These are phyloP conservation scores for Procambarus clarkii DNA, from an alignment of 1,140 invertebrate species.

Conservation along the genomic window DNA sequence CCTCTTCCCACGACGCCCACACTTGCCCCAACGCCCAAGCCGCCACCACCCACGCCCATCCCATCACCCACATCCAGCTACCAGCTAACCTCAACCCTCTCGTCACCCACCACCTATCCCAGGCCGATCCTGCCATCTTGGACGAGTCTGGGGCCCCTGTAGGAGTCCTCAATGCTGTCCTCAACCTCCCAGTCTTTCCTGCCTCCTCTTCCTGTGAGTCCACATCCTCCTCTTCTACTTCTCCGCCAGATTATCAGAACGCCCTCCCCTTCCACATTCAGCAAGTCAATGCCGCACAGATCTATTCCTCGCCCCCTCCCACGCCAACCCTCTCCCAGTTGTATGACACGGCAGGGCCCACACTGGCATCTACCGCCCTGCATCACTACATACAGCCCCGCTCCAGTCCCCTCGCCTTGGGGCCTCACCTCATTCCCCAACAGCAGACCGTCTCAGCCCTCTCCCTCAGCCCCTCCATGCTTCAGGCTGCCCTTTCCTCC, in stretches of 20 bases:
- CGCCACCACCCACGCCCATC: conserved; percentile 43
- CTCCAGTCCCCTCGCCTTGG: conserved; percentile 54
- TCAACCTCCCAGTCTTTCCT: conserved; percentile 60
- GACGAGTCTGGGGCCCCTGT: conserved; percentile 30
- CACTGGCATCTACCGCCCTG: conserved; percentile 32
- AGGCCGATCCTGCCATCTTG: conserved; percentile 20
- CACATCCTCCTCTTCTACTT: conserved; percentile 53
- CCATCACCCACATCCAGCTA: conserved; percentile 53
- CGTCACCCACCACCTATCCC: conserved; percentile 40
- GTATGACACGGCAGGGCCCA: conserved; percentile 70
- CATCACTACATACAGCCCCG: conserved; percentile 69
- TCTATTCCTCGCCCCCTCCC: conserved; percentile 70
- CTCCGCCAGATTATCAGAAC: conserved; percentile 70
- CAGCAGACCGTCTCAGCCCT: conserved; percentile 48
- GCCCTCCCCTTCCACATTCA: conserved; percentile 69
- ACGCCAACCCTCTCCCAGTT: conserved; percentile 70
- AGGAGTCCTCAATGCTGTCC: conserved; percentile 29
- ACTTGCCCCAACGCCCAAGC: conserved; percentile 46
- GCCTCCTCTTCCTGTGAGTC: conserved; percentile 55
- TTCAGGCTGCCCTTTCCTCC: conserved; percentile 60
- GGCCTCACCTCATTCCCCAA: conserved; percentile 46
- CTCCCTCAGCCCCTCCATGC: conserved; percentile 55
- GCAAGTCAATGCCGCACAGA: conserved; percentile 70
- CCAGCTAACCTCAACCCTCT: conserved; percentile 44
- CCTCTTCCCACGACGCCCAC: conserved; percentile 63